A percentile compares a stretch with the other conserved stretches of the same genome.
These are phyloP conservation scores for Nomada lathburiana DNA, from an alignment of 2,888 invertebrate genomes.

Conservation along the genomic window DNA sequence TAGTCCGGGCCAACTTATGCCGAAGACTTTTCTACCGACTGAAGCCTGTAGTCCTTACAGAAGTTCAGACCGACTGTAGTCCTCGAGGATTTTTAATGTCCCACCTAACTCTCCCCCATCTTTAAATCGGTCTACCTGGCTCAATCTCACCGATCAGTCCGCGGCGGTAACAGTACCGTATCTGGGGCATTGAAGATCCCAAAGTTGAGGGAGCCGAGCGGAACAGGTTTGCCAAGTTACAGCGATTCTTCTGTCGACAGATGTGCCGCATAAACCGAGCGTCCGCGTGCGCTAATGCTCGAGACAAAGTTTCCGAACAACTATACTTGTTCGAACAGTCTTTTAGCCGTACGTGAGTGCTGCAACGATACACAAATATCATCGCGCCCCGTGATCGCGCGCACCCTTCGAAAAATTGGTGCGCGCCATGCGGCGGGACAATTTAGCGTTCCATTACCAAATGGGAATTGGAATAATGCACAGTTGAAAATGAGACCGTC, in stretches of 20 bases:
- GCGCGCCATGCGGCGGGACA: neutral
- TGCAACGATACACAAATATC: slow-evolving; percentile 8
- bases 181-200: neutral
- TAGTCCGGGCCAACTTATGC: no score
- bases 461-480: neutral
- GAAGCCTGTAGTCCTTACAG: no score
- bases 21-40: no score
- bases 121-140: no score
- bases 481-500: no score
- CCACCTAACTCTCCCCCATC: no score
- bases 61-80: no score
- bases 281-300: neutral
- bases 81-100: no score
- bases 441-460: neutral
- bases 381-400: neutral
- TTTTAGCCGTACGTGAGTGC: neutral
- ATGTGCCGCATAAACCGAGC: neutral
- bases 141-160: no score
- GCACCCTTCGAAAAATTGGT: neutral
- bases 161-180: no score
- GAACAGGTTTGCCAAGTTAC: neutral
- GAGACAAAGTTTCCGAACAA: slow-evolving; percentile 9
- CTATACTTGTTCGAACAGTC: neutral
- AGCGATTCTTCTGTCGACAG: slow-evolving; percentile 8
- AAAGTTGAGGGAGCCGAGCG: neutral